Conservation (phyloP, 2,797 vertebrate genomes). For the Scolopax rusticola region DNA sequence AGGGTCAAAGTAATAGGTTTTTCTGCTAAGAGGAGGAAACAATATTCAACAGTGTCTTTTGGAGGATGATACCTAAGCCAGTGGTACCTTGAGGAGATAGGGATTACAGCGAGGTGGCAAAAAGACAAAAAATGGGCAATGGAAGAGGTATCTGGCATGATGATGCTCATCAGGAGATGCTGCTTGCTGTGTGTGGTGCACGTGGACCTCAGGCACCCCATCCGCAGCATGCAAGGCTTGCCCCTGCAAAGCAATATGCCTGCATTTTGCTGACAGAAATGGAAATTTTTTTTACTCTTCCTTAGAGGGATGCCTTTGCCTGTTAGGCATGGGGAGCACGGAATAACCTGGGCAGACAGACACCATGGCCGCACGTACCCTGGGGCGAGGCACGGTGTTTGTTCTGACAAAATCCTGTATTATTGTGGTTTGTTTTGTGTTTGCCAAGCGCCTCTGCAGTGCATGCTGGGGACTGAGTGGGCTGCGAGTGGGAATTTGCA, state of each 20-base stretch:
- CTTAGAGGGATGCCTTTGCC: neutral
- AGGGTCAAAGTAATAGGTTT: neutral
- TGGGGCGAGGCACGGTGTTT: neutral
- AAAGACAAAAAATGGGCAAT: neutral
- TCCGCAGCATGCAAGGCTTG: neutral
- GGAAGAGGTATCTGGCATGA: neutral
- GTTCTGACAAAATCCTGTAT: neutral
- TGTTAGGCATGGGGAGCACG: neutral
- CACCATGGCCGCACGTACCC: neutral
- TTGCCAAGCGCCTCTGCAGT: neutral
- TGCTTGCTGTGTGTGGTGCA: neutral
- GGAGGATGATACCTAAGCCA: neutral
- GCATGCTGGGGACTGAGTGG: neutral
- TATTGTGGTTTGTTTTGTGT: neutral
- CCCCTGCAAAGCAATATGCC: neutral
- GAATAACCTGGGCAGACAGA: neutral
- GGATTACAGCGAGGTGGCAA: neutral
- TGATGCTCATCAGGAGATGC: neutral
- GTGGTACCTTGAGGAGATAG: neutral
- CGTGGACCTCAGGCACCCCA: rapidly evolving
- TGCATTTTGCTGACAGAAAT: neutral
- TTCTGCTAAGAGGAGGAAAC: neutral
- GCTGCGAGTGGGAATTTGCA: neutral
- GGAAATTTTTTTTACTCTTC: neutral
- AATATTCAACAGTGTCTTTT: neutral